Conservation (phyloP, 2,113 vertebrate species). For the Narcine bancroftii region DNA sequence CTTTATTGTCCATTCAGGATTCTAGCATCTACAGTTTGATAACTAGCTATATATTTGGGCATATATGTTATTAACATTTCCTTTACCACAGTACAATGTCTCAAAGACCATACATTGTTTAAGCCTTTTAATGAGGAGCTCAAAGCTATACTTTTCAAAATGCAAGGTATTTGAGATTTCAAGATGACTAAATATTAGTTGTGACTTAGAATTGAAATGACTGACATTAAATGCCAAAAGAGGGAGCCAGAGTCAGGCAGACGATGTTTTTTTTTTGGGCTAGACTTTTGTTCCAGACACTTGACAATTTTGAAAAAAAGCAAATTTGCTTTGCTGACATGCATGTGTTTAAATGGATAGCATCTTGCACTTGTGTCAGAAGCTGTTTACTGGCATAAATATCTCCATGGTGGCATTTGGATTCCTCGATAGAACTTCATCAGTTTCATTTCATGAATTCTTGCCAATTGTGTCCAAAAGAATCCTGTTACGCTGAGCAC, state of each 20-base stretch:
- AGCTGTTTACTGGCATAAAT: conserved; percentile 27
- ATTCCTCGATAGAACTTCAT: background rate
- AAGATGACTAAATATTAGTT: background rate
- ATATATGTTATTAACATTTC: background rate
- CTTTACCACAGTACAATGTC: background rate
- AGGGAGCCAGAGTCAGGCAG: conserved; percentile 31
- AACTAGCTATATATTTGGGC: background rate
- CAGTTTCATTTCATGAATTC: conserved; percentile 3
- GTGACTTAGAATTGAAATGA: background rate
- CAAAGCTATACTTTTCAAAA: background rate
- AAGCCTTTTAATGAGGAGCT: background rate
- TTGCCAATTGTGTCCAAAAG: background rate
- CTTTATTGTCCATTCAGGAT: too few relatives aligned
- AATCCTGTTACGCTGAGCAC: background rate
- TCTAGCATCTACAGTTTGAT: too few relatives aligned
- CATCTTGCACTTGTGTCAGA: background rate
- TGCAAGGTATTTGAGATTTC: background rate
- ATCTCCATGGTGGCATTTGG: conserved; percentile 22
- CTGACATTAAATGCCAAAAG: conserved; percentile 8
- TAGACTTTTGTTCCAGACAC: background rate
- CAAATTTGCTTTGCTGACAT: background rate
- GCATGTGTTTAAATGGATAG: conserved; percentile 11
- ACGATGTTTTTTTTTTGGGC: background rate
- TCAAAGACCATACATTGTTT: background rate
- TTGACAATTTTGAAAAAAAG: background rate